Conservation (phyloP, 2,888 invertebrate species). For the Vanessa cardui region DNA sequence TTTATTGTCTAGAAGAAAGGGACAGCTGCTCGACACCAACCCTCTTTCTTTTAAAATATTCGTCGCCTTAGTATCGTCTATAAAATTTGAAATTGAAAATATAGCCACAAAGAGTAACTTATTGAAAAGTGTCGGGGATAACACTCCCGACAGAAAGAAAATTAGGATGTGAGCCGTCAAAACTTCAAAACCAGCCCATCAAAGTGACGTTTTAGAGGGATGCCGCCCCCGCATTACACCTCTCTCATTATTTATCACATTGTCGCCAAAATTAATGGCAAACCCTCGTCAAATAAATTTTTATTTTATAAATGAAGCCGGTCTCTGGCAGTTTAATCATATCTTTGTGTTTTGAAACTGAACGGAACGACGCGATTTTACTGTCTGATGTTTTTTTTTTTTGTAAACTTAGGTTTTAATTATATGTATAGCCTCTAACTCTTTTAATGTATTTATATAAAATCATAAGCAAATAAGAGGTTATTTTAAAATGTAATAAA, state of each 20-base stretch:
- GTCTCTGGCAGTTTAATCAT: slow-evolving; percentile 80
- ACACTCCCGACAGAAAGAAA: slow-evolving; percentile 66
- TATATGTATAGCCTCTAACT: background rate
- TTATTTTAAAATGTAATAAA: no score
- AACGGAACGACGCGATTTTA: slow-evolving; percentile 10
- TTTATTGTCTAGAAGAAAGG: background rate
- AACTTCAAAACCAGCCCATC: slow-evolving; percentile 78
- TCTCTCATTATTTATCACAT: slow-evolving; percentile 83
- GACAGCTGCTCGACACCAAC: background rate
- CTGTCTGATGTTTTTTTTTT: slow-evolving; percentile 8
- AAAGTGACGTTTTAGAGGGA: slow-evolving; percentile 61
- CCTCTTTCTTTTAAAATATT: slow-evolving; percentile 20
- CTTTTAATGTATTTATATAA: no score
- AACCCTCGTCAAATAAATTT: slow-evolving; percentile 81
- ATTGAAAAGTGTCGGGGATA: slow-evolving; percentile 70
- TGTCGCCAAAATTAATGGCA: slow-evolving; percentile 80
- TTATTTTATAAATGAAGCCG: slow-evolving; percentile 78
- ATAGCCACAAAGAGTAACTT: slow-evolving; percentile 65
- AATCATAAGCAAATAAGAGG: no score
- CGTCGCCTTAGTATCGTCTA: background rate
- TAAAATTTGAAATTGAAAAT: slow-evolving; percentile 61
- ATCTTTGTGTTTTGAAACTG: slow-evolving; percentile 60
- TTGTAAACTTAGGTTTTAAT: background rate
- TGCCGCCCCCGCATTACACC: slow-evolving; percentile 76
- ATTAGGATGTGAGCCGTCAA: slow-evolving; percentile 80